Percentiles rank a stretch among this genome's conserved stretches.
Conservation (phyloP, 2,113 vertebrate species). For the Psammodynastes pulverulentus region DNA sequence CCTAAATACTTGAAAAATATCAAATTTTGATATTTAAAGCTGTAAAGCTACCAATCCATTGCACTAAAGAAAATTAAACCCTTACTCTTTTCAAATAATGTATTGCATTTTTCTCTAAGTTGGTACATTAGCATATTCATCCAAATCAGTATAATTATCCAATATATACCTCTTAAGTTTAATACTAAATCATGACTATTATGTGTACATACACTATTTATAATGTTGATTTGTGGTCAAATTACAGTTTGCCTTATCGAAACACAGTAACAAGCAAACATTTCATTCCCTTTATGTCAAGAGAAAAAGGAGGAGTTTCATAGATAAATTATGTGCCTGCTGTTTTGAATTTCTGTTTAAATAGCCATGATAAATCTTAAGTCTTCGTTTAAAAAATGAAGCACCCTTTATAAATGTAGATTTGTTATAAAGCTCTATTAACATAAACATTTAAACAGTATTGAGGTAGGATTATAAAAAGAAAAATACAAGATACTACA, state of each 20-base stretch:
- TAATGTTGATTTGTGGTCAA: neutral
- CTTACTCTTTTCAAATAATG: neutral
- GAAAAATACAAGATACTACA: neutral
- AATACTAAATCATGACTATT: neutral
- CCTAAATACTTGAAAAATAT: neutral
- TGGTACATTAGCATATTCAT: neutral
- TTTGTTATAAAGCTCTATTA: neutral
- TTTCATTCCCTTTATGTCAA: neutral
- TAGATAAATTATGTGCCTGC: neutral
- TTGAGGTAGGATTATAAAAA: neutral
- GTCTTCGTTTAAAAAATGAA: neutral
- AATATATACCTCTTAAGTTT: neutral
- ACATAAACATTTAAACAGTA: neutral
- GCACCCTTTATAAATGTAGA: neutral
- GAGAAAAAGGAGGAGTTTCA: neutral
- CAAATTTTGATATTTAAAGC: neutral
- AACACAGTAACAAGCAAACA: neutral
- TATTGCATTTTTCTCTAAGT: neutral
- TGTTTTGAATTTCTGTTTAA: neutral
- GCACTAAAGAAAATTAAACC: neutral
- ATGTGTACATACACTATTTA: neutral
- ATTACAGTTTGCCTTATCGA: neutral
- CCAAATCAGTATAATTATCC: neutral
- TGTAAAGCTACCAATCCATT: neutral
- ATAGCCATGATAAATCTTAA: neutral